Conservation (phyloP, 1,140 invertebrate species). For the Cecropterus lyciades region DNA sequence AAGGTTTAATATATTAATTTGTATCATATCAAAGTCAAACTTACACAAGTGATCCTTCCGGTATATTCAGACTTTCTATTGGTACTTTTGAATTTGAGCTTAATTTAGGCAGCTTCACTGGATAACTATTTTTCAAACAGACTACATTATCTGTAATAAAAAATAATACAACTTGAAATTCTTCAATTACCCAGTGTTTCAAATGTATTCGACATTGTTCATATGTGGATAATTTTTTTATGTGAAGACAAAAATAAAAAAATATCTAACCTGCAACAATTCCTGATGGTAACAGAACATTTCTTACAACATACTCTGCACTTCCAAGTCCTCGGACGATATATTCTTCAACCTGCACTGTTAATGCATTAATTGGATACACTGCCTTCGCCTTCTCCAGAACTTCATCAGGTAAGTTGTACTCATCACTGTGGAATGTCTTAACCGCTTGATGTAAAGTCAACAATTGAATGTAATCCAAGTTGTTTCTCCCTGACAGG, state of each 20-base stretch:
- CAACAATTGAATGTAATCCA: constrained; percentile 82
- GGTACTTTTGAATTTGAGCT: constrained; percentile 48
- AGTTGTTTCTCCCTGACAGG: constrained; percentile 64
- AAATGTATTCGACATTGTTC: no score
- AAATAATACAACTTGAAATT: not conserved
- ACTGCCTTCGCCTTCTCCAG: constrained; percentile 52
- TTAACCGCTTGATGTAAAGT: constrained; percentile 85
- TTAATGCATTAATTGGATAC: constrained; percentile 54
- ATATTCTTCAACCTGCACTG: constrained; percentile 48
- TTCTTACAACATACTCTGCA: constrained; percentile 54
- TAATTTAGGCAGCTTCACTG: constrained; percentile 43
- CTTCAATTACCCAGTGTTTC: no score
- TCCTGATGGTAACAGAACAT: constrained; percentile 63
- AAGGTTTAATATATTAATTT: no score
- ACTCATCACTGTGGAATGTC: constrained; percentile 77
- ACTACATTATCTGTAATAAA: constrained; percentile 58
- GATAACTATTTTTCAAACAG: constrained; percentile 60
- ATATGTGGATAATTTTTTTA: no score
- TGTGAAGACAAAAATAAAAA: not conserved
- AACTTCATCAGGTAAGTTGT: constrained; percentile 49
- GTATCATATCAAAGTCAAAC: constrained; percentile 30
- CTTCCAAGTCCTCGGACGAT: constrained; percentile 59
- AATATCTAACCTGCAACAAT: constrained; percentile 60
- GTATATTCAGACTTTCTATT: constrained; percentile 57
- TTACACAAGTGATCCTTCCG: constrained; percentile 53